Evolutionary conservation across 2,797 vertebrate genomes (phyloP).

Genomic region (Novumbra hubbsi): DNA sequence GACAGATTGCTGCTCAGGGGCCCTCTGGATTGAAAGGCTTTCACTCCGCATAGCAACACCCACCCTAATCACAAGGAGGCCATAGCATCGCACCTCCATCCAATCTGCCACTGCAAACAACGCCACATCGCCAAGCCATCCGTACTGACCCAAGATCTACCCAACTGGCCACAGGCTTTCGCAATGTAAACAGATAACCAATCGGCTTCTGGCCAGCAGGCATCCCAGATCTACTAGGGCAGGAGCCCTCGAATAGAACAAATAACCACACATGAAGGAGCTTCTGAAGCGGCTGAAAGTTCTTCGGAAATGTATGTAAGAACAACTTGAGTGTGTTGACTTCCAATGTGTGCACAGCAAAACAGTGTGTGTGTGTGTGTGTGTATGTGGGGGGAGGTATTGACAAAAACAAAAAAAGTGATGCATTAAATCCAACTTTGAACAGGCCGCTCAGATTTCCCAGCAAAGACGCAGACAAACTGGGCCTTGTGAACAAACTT

Average conservation of each 20-base stretch:
- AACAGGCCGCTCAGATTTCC: not conserved
- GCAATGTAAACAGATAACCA: not conserved
- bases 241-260: not conserved
- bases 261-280: not conserved
- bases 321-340: not conserved
- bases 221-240: not conserved
- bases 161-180: not conserved
- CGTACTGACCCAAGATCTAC: not conserved
- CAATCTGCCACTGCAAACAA: not conserved
- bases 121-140: not conserved
- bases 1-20: not conserved
- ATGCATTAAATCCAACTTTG: not conserved
- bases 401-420: not conserved
- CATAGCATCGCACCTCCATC: not conserved
- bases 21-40: not conserved
- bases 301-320: not conserved
- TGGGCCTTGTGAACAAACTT: not conserved
- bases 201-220: not conserved
- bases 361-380: not conserved
- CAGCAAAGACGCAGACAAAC: slow-evolving; percentile 3
- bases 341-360: not conserved
- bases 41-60: not conserved
- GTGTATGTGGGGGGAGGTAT: not conserved
- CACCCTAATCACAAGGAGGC: not conserved
- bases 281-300: not conserved